Base-by-base conservation (phyloP, 2,888 invertebrate genomes). In the Biston stratarius region DNA sequence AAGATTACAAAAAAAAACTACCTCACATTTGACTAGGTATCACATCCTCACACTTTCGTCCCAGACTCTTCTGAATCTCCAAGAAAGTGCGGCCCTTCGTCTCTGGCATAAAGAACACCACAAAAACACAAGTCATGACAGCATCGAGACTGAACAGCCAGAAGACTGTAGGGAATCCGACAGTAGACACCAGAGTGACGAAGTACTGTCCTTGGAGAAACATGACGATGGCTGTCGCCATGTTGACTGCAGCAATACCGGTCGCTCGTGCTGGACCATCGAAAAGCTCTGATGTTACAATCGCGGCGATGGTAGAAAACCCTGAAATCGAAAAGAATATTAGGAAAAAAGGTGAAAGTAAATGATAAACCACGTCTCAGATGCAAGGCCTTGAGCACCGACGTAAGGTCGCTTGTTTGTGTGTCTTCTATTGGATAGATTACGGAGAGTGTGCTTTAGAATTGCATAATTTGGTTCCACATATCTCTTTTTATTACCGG, bases 71-170 rank as follows among this genome's bases (percentile, higher is more conserved):
- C 56, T 91, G 90, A 2, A 91, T 90, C 68, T 91, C 90, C 8
- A 72, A 66, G 49, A 90, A 87, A 7, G 79, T 81, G 64, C 83
- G 89, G 0, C 88, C 89, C 48, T 88, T 91, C 0, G 90, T 91
- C 65, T 91, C 91, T 0, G 91, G 91, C 0, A 91, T 58, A 65
- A 78, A 86, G 10, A 85, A 74, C 11, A 78, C 48, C 2, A 89
- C 75, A 33, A 88, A 84, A 0, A 80, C 6, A 40, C 77, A 77
- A 0, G 85, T 67, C 0, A 89, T 24, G 0, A 87, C 82, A 47
- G 70, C 48, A 42, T 81, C 78, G 0, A 74, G 62, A 36, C 83
- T 77, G 52, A 67, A 67, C 12, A 59, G 52, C 70, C 70, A 74
- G 63, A 70, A 74, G 2, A 71, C 66, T 0, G 64, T 62, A 12